phyloP scores from a whole-genome alignment of 1,140 invertebrate genomes.

The Aphis craccivora region DNA sequence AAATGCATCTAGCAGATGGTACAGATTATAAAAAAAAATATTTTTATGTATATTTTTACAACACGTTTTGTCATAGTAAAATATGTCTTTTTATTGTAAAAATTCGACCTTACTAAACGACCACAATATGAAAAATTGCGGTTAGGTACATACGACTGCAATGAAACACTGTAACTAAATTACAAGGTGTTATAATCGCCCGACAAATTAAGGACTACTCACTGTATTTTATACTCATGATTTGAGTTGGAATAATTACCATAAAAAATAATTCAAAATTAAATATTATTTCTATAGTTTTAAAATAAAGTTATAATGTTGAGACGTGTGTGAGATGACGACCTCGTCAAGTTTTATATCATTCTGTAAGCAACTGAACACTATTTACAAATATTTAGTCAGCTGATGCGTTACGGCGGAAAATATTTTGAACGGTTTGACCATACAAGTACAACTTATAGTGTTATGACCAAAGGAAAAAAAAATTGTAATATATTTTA shows the following conservation, averaged over 20 bases:
- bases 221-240: background rate
- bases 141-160: background rate
- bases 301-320: background rate
- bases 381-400: background rate
- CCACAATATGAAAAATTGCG: background rate
- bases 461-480: background rate
- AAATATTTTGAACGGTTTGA: background rate
- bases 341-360: background rate
- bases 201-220: background rate
- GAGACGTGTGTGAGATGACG: background rate
- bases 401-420: background rate
- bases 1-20: background rate
- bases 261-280: too few species aligned
- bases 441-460: background rate
- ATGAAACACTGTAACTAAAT: background rate
- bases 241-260: background rate
- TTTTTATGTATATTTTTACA: background rate
- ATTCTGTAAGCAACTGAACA: background rate
- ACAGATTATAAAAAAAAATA: background rate
- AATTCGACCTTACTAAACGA: background rate
- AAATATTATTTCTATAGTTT: background rate
- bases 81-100: background rate
- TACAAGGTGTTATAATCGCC: background rate
- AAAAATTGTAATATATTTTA: background rate
- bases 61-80: background rate